A percentile compares a stretch with the other conserved stretches of the same genome.
These are phyloP conservation scores for Haliclona indistincta DNA, from an alignment of 37 sponge, comb jelly and placozoan species.

Conservation along the genomic window DNA sequence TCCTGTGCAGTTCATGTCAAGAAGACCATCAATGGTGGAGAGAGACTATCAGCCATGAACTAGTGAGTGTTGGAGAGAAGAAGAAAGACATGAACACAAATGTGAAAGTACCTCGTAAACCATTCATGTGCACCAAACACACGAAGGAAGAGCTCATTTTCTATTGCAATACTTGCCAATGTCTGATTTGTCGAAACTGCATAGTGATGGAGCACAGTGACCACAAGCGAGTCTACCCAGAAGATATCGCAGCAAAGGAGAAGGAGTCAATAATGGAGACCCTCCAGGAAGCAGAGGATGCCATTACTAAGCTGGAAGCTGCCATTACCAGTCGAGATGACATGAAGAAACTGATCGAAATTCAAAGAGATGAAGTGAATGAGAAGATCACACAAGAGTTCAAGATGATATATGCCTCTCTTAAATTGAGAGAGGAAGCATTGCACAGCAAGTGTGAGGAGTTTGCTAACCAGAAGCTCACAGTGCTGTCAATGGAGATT, in stretches of 20 bases:
- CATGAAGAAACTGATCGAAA: constrained; percentile 4
- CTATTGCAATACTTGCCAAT: constrained; percentile 32
- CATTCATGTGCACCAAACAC: constrained; percentile 22
- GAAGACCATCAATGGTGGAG: constrained; percentile 27
- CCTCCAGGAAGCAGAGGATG: background rate
- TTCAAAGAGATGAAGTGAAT: constrained; percentile 18
- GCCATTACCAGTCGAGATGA: constrained; percentile 30
- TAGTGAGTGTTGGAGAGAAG: constrained; percentile 19
- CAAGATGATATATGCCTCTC: constrained; percentile 15
- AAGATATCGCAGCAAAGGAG: constrained; percentile 17
- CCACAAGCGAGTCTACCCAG: constrained; percentile 18
- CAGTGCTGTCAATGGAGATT: too few relatives aligned
- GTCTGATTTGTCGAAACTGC: constrained; percentile 50
- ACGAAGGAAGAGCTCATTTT: constrained; percentile 30
- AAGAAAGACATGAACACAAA: too few relatives aligned
- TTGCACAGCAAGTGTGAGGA: constrained; percentile 22
- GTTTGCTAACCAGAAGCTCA: background rate
- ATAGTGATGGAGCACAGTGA: constrained; percentile 19
- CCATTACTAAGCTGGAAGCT: constrained; percentile 3
- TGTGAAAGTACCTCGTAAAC: too few relatives aligned
- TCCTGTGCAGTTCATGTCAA: constrained; percentile 38
- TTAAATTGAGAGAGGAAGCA: background rate
- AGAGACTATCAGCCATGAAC: constrained; percentile 26
- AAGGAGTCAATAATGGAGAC: background rate
- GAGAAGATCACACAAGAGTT: constrained; percentile 7